phyloP scores from a whole-genome alignment of 2,888 invertebrate species.

The Sinopyrophorus schimmeli region DNA sequence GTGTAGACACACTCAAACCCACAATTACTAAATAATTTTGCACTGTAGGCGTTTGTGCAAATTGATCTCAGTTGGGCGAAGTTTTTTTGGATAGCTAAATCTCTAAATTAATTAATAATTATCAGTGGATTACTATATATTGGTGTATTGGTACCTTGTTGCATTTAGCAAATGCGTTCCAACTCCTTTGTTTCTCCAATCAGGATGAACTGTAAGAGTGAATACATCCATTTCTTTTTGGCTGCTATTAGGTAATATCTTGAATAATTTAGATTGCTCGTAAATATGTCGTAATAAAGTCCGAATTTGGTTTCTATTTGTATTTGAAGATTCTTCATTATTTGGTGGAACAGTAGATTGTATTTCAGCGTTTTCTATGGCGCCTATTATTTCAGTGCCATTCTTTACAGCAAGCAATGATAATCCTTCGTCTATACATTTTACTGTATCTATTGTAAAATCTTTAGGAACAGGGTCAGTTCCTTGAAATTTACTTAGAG shows the following conservation, averaged over 20 bases:
- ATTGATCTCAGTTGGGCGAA: conserved; percentile 68
- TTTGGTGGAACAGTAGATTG: too few species aligned
- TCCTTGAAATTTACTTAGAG: too few species aligned
- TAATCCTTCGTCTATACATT: too few species aligned
- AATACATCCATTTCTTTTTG: not conserved
- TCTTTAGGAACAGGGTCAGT: too few species aligned
- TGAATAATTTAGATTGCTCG: not conserved
- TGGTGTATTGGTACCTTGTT: conserved; percentile 18
- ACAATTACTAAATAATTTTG: conserved; percentile 68
- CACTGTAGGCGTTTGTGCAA: conserved; percentile 76
- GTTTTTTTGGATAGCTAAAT: conserved; percentile 58
- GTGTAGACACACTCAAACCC: conserved; percentile 71
- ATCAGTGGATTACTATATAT: too few species aligned
- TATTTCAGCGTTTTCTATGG: too few species aligned
- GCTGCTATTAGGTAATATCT: not conserved
- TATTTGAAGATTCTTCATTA: not conserved
- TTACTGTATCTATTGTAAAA: too few species aligned
- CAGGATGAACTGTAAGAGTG: not conserved
- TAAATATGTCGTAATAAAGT: not conserved
- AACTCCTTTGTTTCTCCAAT: conserved; percentile 1
- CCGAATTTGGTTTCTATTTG: not conserved
- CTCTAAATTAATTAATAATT: conserved; percentile 64
- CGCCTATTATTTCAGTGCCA: too few species aligned
- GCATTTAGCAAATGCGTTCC: not conserved
- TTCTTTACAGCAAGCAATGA: too few species aligned